A percentile compares a stretch with the other conserved stretches of the same genome.
Conservation (phyloP, 1,140 invertebrate species). For the Penaeus indicus region DNA sequence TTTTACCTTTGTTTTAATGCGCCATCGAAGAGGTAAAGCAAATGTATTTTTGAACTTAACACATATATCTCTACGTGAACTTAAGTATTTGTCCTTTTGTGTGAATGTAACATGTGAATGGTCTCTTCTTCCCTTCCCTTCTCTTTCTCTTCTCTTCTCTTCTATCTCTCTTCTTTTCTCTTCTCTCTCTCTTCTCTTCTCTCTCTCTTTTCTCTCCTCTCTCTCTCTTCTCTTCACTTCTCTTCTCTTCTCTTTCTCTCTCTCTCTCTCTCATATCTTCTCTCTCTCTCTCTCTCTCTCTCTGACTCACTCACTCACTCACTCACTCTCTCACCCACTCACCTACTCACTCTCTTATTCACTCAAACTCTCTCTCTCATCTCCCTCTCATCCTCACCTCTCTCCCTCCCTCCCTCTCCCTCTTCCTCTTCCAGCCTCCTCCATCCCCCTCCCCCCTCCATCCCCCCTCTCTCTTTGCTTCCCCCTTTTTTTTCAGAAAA, state of each 20-base stretch:
- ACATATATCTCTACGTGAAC: too few relatives aligned
- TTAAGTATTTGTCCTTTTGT: too few relatives aligned
- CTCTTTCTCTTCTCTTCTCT: background rate
- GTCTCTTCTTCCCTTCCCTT: background rate
- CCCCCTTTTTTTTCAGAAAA: background rate
- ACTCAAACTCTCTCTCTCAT: background rate
- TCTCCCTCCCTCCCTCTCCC: background rate
- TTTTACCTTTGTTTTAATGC: too few relatives aligned
- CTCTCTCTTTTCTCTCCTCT: background rate
- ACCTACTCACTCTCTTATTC: background rate
- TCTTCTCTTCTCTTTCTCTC: background rate
- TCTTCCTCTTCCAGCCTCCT: background rate
- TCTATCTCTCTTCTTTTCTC: background rate
- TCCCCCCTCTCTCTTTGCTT: background rate
- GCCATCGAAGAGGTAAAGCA: too few relatives aligned
- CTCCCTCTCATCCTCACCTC: background rate
- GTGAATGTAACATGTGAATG: too few relatives aligned
- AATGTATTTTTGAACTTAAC: too few relatives aligned
- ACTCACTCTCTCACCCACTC: background rate
- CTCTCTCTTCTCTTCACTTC: constrained; percentile 6
- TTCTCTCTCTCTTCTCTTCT: background rate
- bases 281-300: background rate
- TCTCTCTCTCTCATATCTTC: background rate
- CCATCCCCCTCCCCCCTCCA: background rate
- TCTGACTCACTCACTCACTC: background rate